These are phyloP conservation scores for Distichodus sexfasciatus DNA, from an alignment of 2,797 vertebrate species.

Conservation along the genomic window DNA sequence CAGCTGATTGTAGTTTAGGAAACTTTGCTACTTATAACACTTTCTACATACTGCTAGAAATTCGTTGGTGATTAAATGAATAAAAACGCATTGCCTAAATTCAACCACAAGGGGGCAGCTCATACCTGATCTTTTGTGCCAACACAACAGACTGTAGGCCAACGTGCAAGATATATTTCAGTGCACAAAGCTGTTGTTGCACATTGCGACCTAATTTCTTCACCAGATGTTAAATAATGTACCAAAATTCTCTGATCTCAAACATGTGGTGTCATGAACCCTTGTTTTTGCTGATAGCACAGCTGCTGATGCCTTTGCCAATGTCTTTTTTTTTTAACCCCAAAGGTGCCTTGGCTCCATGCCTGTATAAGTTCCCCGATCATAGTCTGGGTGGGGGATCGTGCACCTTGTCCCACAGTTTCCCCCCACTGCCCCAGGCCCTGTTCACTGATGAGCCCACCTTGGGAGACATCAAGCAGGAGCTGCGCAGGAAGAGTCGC, in stretches of 20 bases:
- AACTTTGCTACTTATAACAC: too few relatives aligned
- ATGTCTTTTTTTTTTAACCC: background rate
- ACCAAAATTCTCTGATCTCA: background rate
- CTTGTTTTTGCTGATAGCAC: background rate
- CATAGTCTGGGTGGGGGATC: slow-evolving; percentile 81
- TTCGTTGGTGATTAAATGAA: background rate
- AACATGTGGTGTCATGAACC: background rate
- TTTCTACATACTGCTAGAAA: too few relatives aligned
- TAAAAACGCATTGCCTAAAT: background rate
- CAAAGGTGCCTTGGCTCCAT: slow-evolving; percentile 86
- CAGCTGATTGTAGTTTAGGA: background rate
- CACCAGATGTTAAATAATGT: slow-evolving; percentile 7
- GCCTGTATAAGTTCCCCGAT: slow-evolving; percentile 95
- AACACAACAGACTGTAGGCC: background rate
- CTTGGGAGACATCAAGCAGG: slow-evolving; percentile 84
- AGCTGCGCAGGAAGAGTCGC: slow-evolving; percentile 83
- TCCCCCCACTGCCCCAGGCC: slow-evolving; percentile 83
- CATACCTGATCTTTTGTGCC: slow-evolving; percentile 3
- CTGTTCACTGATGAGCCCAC: slow-evolving; percentile 83
- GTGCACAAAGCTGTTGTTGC: background rate
- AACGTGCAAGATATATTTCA: background rate
- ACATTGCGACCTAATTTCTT: background rate
- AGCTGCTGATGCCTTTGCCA: background rate
- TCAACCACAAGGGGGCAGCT: slow-evolving; percentile 64
- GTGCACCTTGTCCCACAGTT: slow-evolving; percentile 84